A percentile compares a stretch with the other conserved stretches of the same genome.
Evolutionary conservation across 2,888 invertebrate species (phyloP).

Genomic region (Seladonia tumulorum): DNA sequence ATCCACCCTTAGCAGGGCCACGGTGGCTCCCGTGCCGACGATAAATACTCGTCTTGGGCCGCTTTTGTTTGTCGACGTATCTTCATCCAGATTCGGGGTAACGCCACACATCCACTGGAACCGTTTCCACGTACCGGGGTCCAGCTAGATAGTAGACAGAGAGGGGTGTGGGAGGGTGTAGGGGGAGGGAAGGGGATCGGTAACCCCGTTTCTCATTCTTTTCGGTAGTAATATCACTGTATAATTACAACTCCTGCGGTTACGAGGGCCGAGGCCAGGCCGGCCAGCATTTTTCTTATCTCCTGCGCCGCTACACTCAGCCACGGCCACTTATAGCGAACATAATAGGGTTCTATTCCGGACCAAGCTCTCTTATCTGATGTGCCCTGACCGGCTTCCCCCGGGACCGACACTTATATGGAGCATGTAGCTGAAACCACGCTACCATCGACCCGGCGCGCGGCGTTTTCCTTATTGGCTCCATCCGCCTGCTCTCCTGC

Average conservation of each 20-base stretch:
- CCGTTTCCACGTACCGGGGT: conserved; percentile 34
- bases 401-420: conserved; percentile 66
- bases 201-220: conserved; percentile 46
- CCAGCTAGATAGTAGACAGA: background rate
- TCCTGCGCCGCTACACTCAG: conserved; percentile 18
- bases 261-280: conserved; percentile 36
- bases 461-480: conserved; percentile 67
- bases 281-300: conserved; percentile 64
- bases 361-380: conserved; percentile 68
- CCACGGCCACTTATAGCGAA: conserved; percentile 63
- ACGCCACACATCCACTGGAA: conserved; percentile 9
- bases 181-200: background rate
- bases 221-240: conserved; percentile 65
- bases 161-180: too few relatives aligned
- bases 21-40: conserved; percentile 35
- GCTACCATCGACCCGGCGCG: conserved; percentile 56
- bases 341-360: conserved; percentile 69
- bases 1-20: conserved; percentile 12
- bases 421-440: conserved; percentile 48
- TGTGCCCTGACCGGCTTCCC: conserved; percentile 67
- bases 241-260: conserved; percentile 69
- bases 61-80: conserved; percentile 50
- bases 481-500: conserved; percentile 35
- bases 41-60: conserved; percentile 56
- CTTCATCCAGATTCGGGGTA: conserved; percentile 47